Evolutionary conservation across 2,113 vertebrate genomes (phyloP).

Genomic region (Laticauda colubrina): DNA sequence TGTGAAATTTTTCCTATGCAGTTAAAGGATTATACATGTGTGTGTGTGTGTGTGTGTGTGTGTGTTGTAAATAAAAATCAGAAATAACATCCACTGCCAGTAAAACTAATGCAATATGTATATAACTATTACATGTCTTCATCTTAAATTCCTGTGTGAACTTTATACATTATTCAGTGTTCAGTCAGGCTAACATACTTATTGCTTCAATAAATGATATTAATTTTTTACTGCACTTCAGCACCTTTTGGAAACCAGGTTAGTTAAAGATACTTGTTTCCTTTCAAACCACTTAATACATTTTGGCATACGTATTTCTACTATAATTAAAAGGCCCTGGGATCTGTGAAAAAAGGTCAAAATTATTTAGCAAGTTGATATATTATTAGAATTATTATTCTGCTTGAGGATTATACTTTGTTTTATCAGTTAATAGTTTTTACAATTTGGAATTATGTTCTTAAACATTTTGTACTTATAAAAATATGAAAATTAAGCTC

Average conservation of each 20-base stretch:
- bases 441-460: neutral
- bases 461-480: neutral
- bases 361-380: constrained; percentile 21
- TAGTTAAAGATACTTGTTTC: neutral
- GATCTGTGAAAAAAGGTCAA: neutral
- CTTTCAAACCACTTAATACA: neutral
- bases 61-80: neutral
- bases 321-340: constrained; percentile 13
- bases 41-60: neutral
- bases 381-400: neutral
- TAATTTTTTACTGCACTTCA: constrained; percentile 30
- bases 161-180: constrained; percentile 41
- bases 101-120: neutral
- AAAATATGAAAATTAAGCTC: neutral
- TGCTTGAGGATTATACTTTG: neutral
- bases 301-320: neutral
- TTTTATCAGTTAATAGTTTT: neutral
- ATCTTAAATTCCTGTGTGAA: neutral
- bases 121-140: constrained; percentile 24
- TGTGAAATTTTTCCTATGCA: neutral
- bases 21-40: neutral
- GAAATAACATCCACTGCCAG: constrained; percentile 18
- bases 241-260: constrained; percentile 28
- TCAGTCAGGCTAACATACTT: constrained; percentile 29
- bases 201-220: constrained; percentile 34